Base-by-base conservation (phyloP, 2,888 invertebrate genomes). In the Oligia latruncula region DNA sequence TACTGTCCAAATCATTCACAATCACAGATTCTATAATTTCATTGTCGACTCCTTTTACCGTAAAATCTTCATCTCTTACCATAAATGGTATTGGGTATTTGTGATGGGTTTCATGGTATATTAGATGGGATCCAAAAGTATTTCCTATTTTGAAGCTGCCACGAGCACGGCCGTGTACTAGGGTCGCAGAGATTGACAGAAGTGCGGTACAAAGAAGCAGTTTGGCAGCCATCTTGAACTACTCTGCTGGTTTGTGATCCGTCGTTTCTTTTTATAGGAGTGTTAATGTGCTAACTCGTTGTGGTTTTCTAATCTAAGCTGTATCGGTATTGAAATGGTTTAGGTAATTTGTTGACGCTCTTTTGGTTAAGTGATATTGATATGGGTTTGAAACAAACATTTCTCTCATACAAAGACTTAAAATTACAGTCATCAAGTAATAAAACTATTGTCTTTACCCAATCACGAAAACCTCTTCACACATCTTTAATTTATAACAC, bases 1-100 rank as follows among this genome's bases (percentile, higher is more conserved):
- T 74, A 0, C 92, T 92, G 13, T 86, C 77, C 52, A 92, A 74
- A 64, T 93, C 92, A 29, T 82, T 88, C 0, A 92, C 89, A 0
- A 83, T 9, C 0, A 92, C 75, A 1, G 88, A 87, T 62, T 83
- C 84, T 6, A 92, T 91, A 0, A 80, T 9, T 66, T 90, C 90
- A 70, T 72, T 67, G 8, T 71, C 75, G 0, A 81, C 58, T 23
- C 88, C 87, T 1, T 71, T 29, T 0, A 91, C 87, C 0, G 66
- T 76, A 1, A 92, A 65, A 46, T 89, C 88, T 85, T 90, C 90
- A 29, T 75, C 74, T 20, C 92, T 84, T 13, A 73, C 78, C 1
- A 88, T 66, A 0, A 90, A 72, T 0, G 88, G 89, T 4, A 92
- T 83, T 0, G 78, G 62, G 40, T 83, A 84, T 77, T 90, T 91